Evolutionary conservation across 2,113 vertebrate genomes (phyloP).

Genomic region (Vanacampus margaritifer): DNA sequence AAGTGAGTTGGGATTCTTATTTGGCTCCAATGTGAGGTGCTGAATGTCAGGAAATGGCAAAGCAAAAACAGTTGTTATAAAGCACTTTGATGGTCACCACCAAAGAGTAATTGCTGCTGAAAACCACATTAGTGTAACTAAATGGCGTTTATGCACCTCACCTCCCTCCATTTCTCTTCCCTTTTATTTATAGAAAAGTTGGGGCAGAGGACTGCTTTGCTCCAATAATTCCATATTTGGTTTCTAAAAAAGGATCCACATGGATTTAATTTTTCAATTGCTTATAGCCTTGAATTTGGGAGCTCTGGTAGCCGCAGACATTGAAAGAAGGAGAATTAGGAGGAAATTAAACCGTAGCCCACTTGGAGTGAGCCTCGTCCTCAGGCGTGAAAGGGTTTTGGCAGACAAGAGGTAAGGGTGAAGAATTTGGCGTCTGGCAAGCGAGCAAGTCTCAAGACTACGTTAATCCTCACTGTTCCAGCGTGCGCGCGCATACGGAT

Average conservation of each 20-base stretch:
- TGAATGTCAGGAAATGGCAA: conserved; percentile 20
- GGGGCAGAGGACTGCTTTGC: conserved; percentile 38
- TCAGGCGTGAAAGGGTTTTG: conserved; percentile 33
- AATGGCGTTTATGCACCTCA: conserved; percentile 30
- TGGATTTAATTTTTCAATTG: conserved; percentile 65
- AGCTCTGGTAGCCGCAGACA: conserved; percentile 59
- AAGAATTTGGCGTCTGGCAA: conserved; percentile 41
- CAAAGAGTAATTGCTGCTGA: conserved; percentile 18
- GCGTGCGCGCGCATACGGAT: conserved; percentile 37
- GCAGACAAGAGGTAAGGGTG: conserved; percentile 32
- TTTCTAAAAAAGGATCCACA: conserved; percentile 56
- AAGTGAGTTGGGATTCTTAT: conserved; percentile 47
- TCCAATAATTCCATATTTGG: conserved; percentile 64
- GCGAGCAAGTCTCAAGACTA: conserved; percentile 40
- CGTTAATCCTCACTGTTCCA: conserved; percentile 36
- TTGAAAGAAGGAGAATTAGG: conserved; percentile 63
- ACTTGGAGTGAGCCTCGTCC: conserved; percentile 50
- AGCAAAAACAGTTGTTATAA: conserved; percentile 39
- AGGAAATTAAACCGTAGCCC: conserved; percentile 63
- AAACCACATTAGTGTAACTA: conserved; percentile 27
- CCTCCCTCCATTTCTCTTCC: neutral
- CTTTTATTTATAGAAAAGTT: neutral
- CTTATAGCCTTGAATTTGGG: conserved; percentile 49
- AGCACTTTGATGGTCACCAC: conserved; percentile 37
- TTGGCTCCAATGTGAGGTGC: conserved; percentile 34